A percentile compares a stretch with the other conserved stretches of the same genome.
Conservation (phyloP, 2,797 vertebrate genomes). For the Pseudomugil gertrudae region DNA sequence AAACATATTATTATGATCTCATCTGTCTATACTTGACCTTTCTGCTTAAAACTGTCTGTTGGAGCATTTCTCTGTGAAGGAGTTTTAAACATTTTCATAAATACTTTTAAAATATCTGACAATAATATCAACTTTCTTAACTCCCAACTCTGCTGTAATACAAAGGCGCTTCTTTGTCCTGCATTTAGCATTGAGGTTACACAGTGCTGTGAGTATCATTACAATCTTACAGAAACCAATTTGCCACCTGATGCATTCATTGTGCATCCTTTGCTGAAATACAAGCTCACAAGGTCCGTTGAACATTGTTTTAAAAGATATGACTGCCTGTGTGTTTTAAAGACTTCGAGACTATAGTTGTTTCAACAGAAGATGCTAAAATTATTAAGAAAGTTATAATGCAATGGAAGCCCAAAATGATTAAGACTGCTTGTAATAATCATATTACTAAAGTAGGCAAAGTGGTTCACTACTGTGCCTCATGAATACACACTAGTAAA, state of each 20-base stretch:
- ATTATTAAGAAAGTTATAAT: background rate
- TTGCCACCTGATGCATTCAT: background rate
- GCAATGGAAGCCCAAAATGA: background rate
- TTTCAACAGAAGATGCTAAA: background rate
- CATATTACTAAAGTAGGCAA: no score
- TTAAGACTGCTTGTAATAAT: no score
- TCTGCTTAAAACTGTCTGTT: no score
- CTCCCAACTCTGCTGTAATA: background rate
- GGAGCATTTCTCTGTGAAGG: no score
- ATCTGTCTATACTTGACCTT: no score
- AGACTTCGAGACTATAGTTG: no score
- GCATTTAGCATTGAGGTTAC: background rate
- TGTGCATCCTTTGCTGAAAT: background rate
- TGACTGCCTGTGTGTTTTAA: no score
- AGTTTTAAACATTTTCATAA: no score
- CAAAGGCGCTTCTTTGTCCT: no score
- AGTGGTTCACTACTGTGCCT: no score
- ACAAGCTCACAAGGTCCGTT: background rate
- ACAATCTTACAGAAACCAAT: background rate
- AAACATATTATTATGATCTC: no score
- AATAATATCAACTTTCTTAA: background rate
- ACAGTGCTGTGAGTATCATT: background rate
- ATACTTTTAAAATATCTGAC: background rate
- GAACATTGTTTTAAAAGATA: background rate
- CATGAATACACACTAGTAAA: conserved; percentile 18